Percentiles rank a stretch among this genome's conserved stretches.
Evolutionary conservation across 1,140 invertebrate genomes (phyloP).

Genomic region (Lerema accius): DNA sequence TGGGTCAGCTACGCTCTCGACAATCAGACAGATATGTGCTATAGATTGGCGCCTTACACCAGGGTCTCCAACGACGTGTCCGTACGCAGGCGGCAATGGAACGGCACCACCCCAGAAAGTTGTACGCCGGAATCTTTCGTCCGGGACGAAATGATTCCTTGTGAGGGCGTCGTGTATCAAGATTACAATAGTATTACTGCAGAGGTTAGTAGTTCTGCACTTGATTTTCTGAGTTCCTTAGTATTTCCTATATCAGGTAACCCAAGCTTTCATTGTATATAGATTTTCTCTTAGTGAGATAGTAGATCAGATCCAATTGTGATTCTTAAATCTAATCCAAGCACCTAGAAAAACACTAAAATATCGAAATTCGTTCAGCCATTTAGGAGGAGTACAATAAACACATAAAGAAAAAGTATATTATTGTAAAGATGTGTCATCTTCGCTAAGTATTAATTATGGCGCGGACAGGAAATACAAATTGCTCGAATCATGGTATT

Average conservation of each 20-base stretch:
- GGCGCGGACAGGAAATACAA: not conserved
- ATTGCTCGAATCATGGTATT: not conserved
- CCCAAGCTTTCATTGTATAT: too few relatives aligned
- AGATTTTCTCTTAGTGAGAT: too few relatives aligned
- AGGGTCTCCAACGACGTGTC: conserved; percentile 26
- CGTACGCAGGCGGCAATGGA: not conserved
- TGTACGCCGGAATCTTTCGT: conserved; percentile 42
- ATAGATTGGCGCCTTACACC: conserved; percentile 36
- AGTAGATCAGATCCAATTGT: too few relatives aligned
- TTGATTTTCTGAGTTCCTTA: too few relatives aligned
- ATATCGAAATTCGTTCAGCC: too few relatives aligned
- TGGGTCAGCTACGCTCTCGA: conserved; percentile 47
- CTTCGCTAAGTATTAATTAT: not conserved
- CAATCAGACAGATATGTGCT: conserved; percentile 47
- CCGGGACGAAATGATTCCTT: conserved; percentile 44
- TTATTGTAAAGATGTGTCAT: too few relatives aligned
- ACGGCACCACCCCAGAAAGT: not conserved
- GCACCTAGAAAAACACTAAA: too few relatives aligned
- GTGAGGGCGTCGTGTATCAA: conserved; percentile 60
- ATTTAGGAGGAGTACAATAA: too few relatives aligned
- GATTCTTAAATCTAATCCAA: too few relatives aligned
- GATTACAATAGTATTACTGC: conserved; percentile 70
- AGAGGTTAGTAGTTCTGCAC: conserved; percentile 58
- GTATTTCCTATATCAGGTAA: too few relatives aligned
- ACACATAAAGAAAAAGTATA: too few relatives aligned